Evolutionary conservation across 2,888 invertebrate genomes (phyloP).

Genomic region (Helobdella robusta): DNA sequence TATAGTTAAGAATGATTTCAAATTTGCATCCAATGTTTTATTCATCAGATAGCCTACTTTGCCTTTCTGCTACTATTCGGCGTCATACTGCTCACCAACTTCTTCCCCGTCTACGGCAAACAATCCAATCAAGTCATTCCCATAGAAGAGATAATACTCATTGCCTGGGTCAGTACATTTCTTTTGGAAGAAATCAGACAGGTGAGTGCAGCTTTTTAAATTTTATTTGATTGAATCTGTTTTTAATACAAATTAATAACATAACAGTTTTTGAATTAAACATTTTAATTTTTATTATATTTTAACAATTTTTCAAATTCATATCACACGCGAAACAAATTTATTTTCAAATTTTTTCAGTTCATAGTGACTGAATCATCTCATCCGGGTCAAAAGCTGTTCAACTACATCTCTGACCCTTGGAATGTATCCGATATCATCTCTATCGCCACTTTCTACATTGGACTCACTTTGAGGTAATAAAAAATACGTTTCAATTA

Average conservation of each 20-base stretch:
- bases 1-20: too few relatives aligned
- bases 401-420: slow-evolving; percentile 10
- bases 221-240: background rate
- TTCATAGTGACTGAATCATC: slow-evolving; percentile 14
- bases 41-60: slow-evolving; percentile 12
- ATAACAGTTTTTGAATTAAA: background rate
- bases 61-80: slow-evolving; percentile 18
- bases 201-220: background rate
- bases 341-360: too few relatives aligned
- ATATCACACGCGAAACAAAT: too few relatives aligned
- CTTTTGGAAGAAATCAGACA: slow-evolving; percentile 21
- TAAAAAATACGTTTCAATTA: too few relatives aligned
- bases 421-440: slow-evolving; percentile 19
- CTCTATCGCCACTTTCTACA: background rate
- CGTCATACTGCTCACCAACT: slow-evolving; percentile 16
- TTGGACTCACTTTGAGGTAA: slow-evolving; percentile 16
- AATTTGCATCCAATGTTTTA: too few relatives aligned
- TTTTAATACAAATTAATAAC: background rate
- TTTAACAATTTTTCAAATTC: too few relatives aligned
- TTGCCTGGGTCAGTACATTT: slow-evolving; percentile 15
- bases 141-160: slow-evolving; percentile 6
- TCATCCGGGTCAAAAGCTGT: slow-evolving; percentile 6
- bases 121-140: background rate
- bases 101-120: slow-evolving; percentile 1
- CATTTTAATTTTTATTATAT: background rate